Conservation (phyloP, 2,888 invertebrate species). For the Operophtera brumata region DNA sequence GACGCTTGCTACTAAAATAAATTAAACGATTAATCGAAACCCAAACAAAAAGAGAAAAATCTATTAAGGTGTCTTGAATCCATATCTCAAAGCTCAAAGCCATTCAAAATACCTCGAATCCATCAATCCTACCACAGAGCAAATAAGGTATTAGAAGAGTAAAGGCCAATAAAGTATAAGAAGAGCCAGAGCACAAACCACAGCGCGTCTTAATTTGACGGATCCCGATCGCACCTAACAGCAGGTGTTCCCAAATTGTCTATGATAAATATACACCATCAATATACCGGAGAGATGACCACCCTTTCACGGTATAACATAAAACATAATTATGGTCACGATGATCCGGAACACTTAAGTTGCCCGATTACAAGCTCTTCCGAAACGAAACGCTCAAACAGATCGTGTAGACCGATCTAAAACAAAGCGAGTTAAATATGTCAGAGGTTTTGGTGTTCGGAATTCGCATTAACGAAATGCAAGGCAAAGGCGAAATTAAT, state of each 20-base stretch:
- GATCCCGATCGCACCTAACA: constrained; percentile 48
- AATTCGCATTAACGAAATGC: constrained; percentile 34
- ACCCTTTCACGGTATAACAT: constrained; percentile 59
- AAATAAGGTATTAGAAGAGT: constrained; percentile 37
- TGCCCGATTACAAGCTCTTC: constrained; percentile 38
- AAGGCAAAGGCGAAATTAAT: constrained; percentile 28
- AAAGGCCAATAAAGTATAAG: constrained; percentile 13
- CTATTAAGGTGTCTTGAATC: constrained; percentile 29
- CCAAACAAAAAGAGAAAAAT: constrained; percentile 1
- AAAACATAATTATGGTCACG: constrained; percentile 63
- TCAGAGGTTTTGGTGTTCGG: neutral
- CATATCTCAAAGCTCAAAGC: constrained; percentile 23
- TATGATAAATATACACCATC: constrained; percentile 75
- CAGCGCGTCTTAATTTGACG: constrained; percentile 64
- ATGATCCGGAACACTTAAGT: constrained; percentile 43
- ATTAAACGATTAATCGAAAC: neutral
- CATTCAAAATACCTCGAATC: constrained; percentile 24
- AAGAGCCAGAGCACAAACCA: constrained; percentile 19
- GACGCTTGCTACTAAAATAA: neutral
- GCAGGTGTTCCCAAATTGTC: constrained; percentile 75
- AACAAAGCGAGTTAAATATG: neutral
- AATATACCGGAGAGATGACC: constrained; percentile 56
- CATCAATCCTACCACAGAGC: constrained; percentile 36
- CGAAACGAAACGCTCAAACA: constrained; percentile 25
- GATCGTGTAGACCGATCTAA: neutral